Percentiles rank a stretch among this genome's conserved stretches.
Conservation (phyloP, 2,113 vertebrate genomes). For the Delphinapterus leucas region DNA sequence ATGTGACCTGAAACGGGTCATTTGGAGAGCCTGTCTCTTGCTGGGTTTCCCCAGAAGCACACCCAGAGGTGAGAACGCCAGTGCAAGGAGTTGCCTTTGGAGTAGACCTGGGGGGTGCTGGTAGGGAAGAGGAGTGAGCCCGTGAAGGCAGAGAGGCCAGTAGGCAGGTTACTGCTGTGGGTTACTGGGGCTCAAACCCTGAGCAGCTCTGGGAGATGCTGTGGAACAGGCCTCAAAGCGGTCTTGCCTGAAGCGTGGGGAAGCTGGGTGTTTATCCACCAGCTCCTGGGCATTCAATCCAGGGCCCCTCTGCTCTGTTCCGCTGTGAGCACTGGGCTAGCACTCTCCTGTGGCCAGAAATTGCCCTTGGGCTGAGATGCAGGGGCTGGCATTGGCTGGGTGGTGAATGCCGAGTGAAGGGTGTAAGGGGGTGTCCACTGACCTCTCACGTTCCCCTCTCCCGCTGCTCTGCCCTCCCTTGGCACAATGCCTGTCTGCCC, state of each 20-base stretch:
- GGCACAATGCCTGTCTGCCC: not conserved
- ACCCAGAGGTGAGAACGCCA: not conserved
- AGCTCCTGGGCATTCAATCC: not conserved
- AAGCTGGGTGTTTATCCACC: not conserved
- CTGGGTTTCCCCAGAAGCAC: not conserved
- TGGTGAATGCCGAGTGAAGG: not conserved
- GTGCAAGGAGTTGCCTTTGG: not conserved
- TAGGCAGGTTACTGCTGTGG: not conserved
- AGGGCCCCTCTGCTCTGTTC: not conserved
- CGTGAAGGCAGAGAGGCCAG: not conserved
- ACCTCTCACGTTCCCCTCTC: not conserved
- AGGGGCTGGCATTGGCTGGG: not conserved
- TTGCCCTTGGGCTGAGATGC: not conserved
- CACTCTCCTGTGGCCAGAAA: not conserved
- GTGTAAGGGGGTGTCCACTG: accelerated
- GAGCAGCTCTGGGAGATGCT: not conserved
- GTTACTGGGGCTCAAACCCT: accelerated
- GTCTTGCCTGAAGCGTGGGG: not conserved
- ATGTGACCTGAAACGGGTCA: not conserved
- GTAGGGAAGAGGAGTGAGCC: not conserved
- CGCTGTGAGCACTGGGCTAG: not conserved
- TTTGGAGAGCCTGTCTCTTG: not conserved
- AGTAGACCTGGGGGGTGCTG: not conserved
- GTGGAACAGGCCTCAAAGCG: accelerated
- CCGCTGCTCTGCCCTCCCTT: not conserved